Evolutionary conservation across 2,113 vertebrate species (phyloP).

Genomic region (Poeciliopsis turrubarensis): DNA sequence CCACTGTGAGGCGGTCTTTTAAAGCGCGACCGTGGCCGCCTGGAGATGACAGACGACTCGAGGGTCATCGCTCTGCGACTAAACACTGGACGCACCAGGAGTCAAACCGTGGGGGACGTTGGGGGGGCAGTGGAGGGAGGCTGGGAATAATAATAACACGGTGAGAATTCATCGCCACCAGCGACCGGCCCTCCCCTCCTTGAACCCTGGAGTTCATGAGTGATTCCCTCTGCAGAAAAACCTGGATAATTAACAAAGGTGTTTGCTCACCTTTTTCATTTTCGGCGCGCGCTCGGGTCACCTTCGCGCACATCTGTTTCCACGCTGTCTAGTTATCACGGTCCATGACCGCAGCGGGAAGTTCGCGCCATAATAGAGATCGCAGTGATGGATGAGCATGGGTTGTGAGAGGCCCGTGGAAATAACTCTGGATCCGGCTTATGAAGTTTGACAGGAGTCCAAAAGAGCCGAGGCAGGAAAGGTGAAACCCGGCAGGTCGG

Average conservation of each 20-base stretch:
- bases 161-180: slow-evolving; percentile 13
- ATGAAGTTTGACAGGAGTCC: slow-evolving; percentile 56
- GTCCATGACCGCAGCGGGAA: slow-evolving; percentile 57
- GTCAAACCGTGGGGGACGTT: slow-evolving; percentile 9
- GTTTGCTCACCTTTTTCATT: slow-evolving; percentile 33
- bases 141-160: not conserved
- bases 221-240: slow-evolving; percentile 19
- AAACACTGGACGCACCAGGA: slow-evolving; percentile 36
- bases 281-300: slow-evolving; percentile 24
- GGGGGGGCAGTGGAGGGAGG: not conserved
- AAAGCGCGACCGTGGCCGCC: slow-evolving; percentile 47
- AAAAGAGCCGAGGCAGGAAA: slow-evolving; percentile 40
- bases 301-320: slow-evolving; percentile 74
- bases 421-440: slow-evolving; percentile 57
- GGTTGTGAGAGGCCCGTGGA: slow-evolving; percentile 64
- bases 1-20: slow-evolving; percentile 55
- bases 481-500: slow-evolving; percentile 48
- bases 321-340: slow-evolving; percentile 60
- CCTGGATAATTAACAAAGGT: slow-evolving; percentile 32
- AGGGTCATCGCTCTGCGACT: slow-evolving; percentile 64
- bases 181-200: not conserved
- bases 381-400: slow-evolving; percentile 76
- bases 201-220: slow-evolving; percentile 21
- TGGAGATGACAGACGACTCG: slow-evolving; percentile 51
- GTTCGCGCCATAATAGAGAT: slow-evolving; percentile 52